Percentiles rank a stretch among this genome's conserved stretches.
phyloP scores from a whole-genome alignment of 2,113 vertebrate genomes.

The Calypte anna region DNA sequence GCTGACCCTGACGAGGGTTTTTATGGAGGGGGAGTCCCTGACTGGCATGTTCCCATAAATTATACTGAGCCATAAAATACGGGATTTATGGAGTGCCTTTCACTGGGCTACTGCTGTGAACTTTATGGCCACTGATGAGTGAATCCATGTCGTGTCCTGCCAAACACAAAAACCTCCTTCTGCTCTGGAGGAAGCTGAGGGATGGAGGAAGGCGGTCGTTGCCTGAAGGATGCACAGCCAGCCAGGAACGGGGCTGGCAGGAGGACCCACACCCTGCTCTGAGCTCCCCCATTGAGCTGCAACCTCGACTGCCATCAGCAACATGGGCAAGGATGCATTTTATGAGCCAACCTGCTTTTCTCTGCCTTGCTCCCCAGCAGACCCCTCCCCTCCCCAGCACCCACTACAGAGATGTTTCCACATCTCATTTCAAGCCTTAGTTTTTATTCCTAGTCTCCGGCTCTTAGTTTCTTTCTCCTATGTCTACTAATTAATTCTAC shows the following conservation, averaged over 20 bases:
- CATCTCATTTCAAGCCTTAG: background rate
- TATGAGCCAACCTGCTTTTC: background rate
- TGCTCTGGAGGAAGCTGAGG: background rate
- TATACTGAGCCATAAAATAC: background rate
- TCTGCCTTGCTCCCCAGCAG: background rate
- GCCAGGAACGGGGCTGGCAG: background rate
- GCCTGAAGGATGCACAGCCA: background rate
- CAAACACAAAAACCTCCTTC: background rate
- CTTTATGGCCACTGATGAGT: background rate
- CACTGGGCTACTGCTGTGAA: accelerated
- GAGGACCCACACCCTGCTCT: background rate
- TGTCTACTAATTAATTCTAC: constrained; percentile 54
- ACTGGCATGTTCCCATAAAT: background rate
- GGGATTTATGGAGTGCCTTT: background rate
- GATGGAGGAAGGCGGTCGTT: background rate
- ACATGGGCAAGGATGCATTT: accelerated
- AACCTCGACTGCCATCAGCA: background rate
- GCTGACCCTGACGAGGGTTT: background rate
- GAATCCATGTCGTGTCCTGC: accelerated
- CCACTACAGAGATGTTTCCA: background rate
- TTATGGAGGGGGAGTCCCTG: background rate
- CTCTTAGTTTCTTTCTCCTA: constrained; percentile 25
- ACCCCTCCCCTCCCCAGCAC: background rate
- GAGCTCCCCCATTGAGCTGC: background rate
- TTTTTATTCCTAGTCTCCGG: background rate